These are phyloP conservation scores for Chromoteleia sp. DNA, from an alignment of 2,888 invertebrate species.

Conservation along the genomic window DNA sequence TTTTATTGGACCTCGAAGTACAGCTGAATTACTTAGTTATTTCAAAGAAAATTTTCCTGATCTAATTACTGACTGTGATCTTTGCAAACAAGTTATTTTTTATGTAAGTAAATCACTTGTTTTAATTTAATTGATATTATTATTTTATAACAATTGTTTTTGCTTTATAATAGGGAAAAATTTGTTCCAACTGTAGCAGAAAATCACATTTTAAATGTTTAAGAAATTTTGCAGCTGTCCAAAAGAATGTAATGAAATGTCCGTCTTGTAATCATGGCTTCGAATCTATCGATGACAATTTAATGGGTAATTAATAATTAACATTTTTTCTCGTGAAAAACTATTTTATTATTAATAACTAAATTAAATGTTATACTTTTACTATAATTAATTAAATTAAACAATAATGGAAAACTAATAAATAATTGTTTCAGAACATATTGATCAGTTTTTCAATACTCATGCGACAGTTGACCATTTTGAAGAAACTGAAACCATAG, in stretches of 20 bases:
- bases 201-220: conserved; percentile 46
- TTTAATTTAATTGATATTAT: background rate
- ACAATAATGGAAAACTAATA: too few species aligned
- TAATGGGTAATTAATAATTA: conserved; percentile 18
- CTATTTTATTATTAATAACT: too few species aligned
- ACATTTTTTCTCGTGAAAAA: too few species aligned
- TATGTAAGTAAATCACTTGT: conserved; percentile 74
- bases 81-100: conserved; percentile 80
- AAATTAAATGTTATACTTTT: too few species aligned
- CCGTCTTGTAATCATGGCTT: conserved; percentile 71
- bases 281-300: conserved; percentile 51
- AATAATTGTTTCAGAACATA: too few species aligned
- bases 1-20: conserved; percentile 81
- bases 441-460: too few species aligned
- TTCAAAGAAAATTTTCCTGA: conserved; percentile 78
- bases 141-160: conserved; percentile 4
- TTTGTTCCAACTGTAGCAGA: conserved; percentile 72
- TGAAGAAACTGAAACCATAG: too few species aligned
- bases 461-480: too few species aligned
- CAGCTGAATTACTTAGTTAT: conserved; percentile 79
- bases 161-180: conserved; percentile 72
- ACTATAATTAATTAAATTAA: too few species aligned
- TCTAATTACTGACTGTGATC: conserved; percentile 75
- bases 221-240: conserved; percentile 61
- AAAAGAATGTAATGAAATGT: conserved; percentile 71